A percentile compares a stretch with the other conserved stretches of the same genome.
Evolutionary conservation across 2,797 vertebrate genomes (phyloP).

Genomic region (Acanthiza pusilla): DNA sequence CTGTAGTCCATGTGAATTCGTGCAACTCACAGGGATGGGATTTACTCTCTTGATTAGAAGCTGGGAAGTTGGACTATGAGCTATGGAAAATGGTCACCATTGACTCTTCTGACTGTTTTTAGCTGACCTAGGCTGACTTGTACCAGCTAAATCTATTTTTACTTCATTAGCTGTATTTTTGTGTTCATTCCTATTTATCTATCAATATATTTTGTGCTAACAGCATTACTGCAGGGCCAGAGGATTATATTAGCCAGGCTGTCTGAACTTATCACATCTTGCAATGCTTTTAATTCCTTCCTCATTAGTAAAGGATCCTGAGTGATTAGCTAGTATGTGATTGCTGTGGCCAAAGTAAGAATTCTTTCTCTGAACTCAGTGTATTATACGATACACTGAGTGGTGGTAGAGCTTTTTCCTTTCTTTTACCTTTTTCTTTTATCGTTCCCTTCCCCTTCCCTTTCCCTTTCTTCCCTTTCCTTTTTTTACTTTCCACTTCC

Average conservation of each 20-base stretch:
- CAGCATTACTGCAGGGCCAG: background rate
- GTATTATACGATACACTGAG: background rate
- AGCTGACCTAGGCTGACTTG: background rate
- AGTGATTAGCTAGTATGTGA: background rate
- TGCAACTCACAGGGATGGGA: background rate
- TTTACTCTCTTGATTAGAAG: background rate
- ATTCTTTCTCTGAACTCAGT: background rate
- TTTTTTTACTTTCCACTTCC: background rate
- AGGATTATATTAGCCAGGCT: slow-evolving; percentile 5
- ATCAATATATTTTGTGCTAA: background rate
- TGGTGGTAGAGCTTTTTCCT: background rate
- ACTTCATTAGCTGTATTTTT: background rate
- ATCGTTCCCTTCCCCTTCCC: background rate
- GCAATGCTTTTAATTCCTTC: slow-evolving; percentile 11
- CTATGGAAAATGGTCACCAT: background rate
- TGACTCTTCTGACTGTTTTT: background rate
- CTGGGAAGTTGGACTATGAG: background rate
- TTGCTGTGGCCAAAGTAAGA: background rate
- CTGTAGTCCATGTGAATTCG: background rate
- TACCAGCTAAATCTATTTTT: background rate
- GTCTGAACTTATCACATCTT: background rate
- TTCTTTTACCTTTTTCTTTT: fast-evolving
- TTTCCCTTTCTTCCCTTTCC: fast-evolving
- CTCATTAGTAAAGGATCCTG: background rate
- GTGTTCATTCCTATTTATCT: background rate